These are phyloP conservation scores for Tenthredo livida DNA, from an alignment of 2,888 invertebrate genomes.

Conservation along the genomic window DNA sequence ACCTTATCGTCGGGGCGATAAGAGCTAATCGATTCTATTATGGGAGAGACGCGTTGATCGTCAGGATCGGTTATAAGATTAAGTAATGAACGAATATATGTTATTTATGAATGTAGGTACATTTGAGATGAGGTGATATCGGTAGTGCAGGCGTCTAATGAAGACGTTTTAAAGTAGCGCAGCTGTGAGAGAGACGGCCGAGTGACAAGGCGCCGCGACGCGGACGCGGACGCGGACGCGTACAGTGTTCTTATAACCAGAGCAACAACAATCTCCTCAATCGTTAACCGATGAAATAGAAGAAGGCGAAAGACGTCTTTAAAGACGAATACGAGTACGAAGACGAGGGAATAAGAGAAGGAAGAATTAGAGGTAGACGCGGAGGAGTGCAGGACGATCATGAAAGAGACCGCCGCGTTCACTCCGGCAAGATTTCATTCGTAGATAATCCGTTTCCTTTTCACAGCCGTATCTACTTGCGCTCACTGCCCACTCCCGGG, in stretches of 20 bases:
- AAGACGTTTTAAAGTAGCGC: slow-evolving; percentile 44
- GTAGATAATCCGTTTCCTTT: slow-evolving; percentile 55
- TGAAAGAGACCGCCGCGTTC: slow-evolving; percentile 64
- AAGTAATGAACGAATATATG: background rate
- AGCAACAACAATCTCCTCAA: slow-evolving; percentile 4
- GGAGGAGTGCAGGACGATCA: slow-evolving; percentile 63
- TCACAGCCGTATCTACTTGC: slow-evolving; percentile 52
- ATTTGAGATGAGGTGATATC: too few relatives aligned
- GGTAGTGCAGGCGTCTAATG: slow-evolving; percentile 33
- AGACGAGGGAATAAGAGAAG: slow-evolving; percentile 55
- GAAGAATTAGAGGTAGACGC: slow-evolving; percentile 57
- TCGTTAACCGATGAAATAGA: slow-evolving; percentile 53
- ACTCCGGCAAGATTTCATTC: slow-evolving; percentile 53
- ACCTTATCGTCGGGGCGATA: background rate
- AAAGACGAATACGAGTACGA: slow-evolving; percentile 55
- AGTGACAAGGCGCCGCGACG: slow-evolving; percentile 53
- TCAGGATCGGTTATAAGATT: background rate
- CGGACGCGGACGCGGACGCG: slow-evolving; percentile 29
- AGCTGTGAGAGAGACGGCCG: slow-evolving; percentile 36
- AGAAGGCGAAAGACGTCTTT: slow-evolving; percentile 57
- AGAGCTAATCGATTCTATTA: background rate
- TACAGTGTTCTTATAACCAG: slow-evolving; percentile 46
- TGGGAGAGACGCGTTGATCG: background rate
- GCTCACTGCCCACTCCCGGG: slow-evolving; percentile 32
- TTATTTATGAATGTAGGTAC: background rate